Percentiles rank a stretch among this genome's conserved stretches.
phyloP scores from a whole-genome alignment of 2,113 vertebrate species.

The Phylloscopus trochilus region DNA sequence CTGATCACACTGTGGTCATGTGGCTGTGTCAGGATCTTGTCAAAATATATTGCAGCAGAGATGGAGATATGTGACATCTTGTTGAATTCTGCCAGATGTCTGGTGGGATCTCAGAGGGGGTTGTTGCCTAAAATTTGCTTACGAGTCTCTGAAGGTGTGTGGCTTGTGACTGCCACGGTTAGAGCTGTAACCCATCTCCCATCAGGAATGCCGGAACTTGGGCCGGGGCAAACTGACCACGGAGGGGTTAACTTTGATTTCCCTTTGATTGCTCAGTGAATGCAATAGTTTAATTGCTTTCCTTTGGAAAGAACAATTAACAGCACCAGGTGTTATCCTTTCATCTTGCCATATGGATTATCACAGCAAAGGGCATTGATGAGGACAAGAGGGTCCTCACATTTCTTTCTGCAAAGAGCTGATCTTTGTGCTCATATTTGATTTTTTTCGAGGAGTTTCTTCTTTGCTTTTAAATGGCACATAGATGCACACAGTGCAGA shows the following conservation, averaged over 20 bases:
- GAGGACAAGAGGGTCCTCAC: neutral
- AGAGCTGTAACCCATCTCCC: neutral
- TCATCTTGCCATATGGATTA: neutral
- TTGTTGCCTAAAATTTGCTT: neutral
- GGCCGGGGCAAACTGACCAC: neutral
- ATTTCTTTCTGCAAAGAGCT: neutral
- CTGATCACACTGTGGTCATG: neutral
- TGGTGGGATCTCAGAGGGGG: neutral
- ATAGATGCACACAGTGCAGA: neutral
- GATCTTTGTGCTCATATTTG: neutral
- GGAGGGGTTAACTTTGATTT: neutral
- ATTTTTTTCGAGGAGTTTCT: neutral
- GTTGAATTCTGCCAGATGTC: neutral
- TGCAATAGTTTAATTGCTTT: neutral
- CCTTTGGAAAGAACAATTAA: conserved; percentile 14
- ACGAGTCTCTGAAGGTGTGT: neutral
- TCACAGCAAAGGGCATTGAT: neutral
- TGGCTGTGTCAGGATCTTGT: neutral
- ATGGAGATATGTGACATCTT: neutral
- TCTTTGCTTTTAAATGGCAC: neutral
- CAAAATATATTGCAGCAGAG: neutral
- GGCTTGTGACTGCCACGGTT: neutral
- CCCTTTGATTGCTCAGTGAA: neutral
- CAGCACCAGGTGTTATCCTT: neutral
- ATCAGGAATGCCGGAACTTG: rapidly evolving